Conservation (phyloP, 2,888 invertebrate species). For the Actias luna region DNA sequence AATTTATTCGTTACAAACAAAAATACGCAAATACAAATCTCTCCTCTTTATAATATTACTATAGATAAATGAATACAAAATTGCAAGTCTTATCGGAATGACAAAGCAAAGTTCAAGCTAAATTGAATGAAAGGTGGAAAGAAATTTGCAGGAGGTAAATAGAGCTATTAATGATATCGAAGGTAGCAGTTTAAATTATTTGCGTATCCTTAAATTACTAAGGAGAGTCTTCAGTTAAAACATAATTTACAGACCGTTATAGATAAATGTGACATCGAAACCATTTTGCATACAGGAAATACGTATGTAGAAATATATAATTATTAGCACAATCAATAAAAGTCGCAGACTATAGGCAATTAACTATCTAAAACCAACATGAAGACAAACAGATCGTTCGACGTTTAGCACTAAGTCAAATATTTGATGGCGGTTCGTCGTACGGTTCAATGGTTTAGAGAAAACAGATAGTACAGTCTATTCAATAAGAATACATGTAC, state of each 20-base stretch:
- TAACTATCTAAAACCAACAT: conserved; percentile 11
- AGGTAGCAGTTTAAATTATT: too few relatives aligned
- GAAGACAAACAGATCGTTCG: conserved; percentile 15
- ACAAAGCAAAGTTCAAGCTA: too few relatives aligned
- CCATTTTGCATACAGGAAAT: not conserved
- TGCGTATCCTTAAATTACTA: too few relatives aligned
- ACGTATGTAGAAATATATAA: conserved; percentile 1
- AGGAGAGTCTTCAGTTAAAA: too few relatives aligned
- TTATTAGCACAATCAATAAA: conserved; percentile 7
- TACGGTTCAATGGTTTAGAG: not conserved
- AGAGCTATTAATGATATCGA: not conserved
- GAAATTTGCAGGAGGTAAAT: too few relatives aligned
- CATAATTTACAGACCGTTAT: not conserved
- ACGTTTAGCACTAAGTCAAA: conserved; percentile 17
- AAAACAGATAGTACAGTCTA: not conserved
- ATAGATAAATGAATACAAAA: too few relatives aligned
- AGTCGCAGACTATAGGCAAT: conserved; percentile 3
- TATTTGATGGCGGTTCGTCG: conserved; percentile 14
- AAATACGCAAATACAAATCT: too few relatives aligned
- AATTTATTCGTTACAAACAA: not conserved
- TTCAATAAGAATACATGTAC: too few relatives aligned
- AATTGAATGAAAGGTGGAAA: too few relatives aligned
- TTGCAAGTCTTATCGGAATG: too few relatives aligned
- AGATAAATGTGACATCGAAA: not conserved
- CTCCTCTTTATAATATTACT: too few relatives aligned